Evolutionary conservation across 1,140 invertebrate species (phyloP), one percentile per base, ranked within the genome.

Genomic region (Euschistus heros): DNA sequence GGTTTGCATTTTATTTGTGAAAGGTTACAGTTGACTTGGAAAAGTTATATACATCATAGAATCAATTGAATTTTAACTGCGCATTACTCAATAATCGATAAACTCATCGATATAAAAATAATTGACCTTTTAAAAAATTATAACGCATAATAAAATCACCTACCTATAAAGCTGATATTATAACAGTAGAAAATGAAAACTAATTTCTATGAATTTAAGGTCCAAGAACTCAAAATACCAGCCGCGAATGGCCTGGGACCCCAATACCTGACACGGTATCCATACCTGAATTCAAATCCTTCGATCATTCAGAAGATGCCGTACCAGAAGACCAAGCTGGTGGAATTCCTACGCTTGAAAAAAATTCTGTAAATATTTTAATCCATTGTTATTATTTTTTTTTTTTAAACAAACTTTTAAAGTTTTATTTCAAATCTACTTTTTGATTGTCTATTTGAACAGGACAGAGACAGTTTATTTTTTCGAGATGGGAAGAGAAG

Each of bases 401-500:
- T 27, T 57, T 57, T 57, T 4, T 24, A 57, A 57, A 14, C 6
- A 20, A 14, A 15, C 3, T n/a, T n/a, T n/a, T n/a, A n/a, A n/a
- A n/a, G n/a, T n/a, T n/a, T n/a, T n/a, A n/a, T n/a, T 4, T 4
- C 46, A 47, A 47, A 47, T 4, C 14, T 47, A 17, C 13, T 47
- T 5, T 3, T 47, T 47, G 18, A 18, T 2, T 30, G 4, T 18
- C 46, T 3, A 4, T 18, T 17, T 54, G 17, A 20, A 17, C 37
- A 68, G 67, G 69, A 69, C 61, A 63, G 64, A 24, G 67, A 86
- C 61, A 84, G 82, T 18, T 70, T 86, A 62, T 85, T 86, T 76
- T 92, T 88, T 71, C 80, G 87, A 13, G 93, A 97, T 74, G 90
- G 91, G 0, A 79, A 84, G 52, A 77, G 91, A 62, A 81, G 87